Evolutionary conservation across 2,888 invertebrate species (phyloP).

Genomic region (Metacarcinus magister): DNA sequence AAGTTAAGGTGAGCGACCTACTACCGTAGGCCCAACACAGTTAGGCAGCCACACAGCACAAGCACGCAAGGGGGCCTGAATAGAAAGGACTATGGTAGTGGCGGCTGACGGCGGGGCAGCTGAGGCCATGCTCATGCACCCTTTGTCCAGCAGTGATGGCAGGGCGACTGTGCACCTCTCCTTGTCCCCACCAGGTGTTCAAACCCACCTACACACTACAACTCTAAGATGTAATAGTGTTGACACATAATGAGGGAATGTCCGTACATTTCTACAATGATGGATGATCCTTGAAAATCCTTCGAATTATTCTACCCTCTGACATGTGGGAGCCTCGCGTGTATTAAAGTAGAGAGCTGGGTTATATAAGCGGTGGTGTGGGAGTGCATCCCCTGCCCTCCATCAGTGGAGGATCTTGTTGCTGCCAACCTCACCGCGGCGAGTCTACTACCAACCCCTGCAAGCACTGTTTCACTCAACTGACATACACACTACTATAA

Average conservation of each 20-base stretch:
- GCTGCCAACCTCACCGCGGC: constrained; percentile 50
- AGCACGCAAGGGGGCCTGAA: constrained; percentile 10
- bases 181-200: constrained; percentile 6
- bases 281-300: constrained; percentile 17
- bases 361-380: constrained; percentile 49
- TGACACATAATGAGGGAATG: neutral
- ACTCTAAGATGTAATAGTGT: neutral
- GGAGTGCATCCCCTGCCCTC: constrained; percentile 38
- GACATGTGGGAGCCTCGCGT: neutral
- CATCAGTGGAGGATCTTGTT: constrained; percentile 31
- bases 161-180: constrained; percentile 44
- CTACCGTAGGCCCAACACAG: constrained; percentile 6
- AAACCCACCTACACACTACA: neutral
- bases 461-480: neutral
- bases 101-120: constrained; percentile 63
- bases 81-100: constrained; percentile 55
- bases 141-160: constrained; percentile 63
- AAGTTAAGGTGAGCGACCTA: constrained; percentile 55
- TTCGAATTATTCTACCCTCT: neutral
- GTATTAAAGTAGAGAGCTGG: constrained; percentile 51
- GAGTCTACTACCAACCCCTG: neutral
- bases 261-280: neutral
- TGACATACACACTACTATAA: neutral
- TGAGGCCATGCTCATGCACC: constrained; percentile 66
- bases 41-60: constrained; percentile 56